Evolutionary conservation across 2,797 vertebrate species (phyloP).

Genomic region (Chelmon rostratus): DNA sequence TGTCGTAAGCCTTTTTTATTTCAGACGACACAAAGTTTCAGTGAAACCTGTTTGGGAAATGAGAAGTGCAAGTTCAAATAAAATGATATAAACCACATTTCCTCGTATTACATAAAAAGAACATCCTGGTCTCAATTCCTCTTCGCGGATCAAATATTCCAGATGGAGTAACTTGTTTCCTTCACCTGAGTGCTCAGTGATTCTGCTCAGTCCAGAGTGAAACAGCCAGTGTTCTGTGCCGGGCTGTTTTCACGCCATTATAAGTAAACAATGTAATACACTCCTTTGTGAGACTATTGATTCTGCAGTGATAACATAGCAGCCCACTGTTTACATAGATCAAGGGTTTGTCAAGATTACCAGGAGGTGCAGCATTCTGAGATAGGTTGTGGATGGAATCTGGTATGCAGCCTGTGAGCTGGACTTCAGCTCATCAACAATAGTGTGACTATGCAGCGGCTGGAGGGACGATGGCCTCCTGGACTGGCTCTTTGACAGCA

Average conservation of each 20-base stretch:
- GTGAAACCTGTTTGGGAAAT: not conserved
- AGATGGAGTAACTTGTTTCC: not conserved
- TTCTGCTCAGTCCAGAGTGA: conserved; percentile 9
- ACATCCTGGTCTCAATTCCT: not conserved
- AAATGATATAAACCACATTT: conserved; percentile 8
- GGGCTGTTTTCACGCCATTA: conserved; percentile 45
- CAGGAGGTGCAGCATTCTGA: conserved; percentile 82
- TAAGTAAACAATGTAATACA: conserved; percentile 61
- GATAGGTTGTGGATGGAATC: conserved; percentile 74
- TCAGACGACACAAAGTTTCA: not conserved
- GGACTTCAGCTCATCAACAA: conserved; percentile 73
- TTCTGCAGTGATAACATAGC: conserved; percentile 68
- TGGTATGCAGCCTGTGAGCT: conserved; percentile 70
- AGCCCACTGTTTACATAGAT: conserved; percentile 78
- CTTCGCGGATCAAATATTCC: not conserved
- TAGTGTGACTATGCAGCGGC: conserved; percentile 66
- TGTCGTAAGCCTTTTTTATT: not conserved
- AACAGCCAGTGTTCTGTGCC: conserved; percentile 3
- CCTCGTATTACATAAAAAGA: not conserved
- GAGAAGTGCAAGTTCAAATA: not conserved
- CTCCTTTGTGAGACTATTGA: conserved; percentile 57
- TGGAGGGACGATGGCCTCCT: conserved; percentile 55
- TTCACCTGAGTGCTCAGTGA: not conserved
- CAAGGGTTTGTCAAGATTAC: conserved; percentile 78
- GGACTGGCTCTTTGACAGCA: conserved; percentile 48